Evolutionary conservation across 2,888 invertebrate species (phyloP).

Genomic region (Eristalinus sepulchralis): DNA sequence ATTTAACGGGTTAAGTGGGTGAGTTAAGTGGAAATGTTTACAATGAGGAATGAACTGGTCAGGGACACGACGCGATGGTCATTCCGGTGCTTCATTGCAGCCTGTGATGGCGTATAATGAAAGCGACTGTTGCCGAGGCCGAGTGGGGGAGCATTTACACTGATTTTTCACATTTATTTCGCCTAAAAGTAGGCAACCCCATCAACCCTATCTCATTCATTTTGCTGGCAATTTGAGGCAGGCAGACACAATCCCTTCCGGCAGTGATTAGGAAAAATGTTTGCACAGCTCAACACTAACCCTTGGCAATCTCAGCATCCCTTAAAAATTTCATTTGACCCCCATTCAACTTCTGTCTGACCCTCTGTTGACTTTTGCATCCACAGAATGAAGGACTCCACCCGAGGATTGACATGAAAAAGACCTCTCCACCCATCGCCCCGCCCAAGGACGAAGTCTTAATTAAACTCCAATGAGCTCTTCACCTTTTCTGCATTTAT

Average conservation of each 20-base stretch:
- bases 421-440: background rate
- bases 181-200: background rate
- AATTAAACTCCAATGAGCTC: background rate
- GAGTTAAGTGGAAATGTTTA: background rate
- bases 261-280: background rate
- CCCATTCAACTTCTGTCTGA: background rate
- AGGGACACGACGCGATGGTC: background rate
- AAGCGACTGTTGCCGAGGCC: too few species aligned
- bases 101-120: background rate
- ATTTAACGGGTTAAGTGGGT: slow-evolving; percentile 8
- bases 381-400: background rate
- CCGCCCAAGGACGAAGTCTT: background rate
- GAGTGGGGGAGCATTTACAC: background rate
- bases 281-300: background rate
- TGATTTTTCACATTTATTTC: background rate
- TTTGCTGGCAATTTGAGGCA: too few species aligned
- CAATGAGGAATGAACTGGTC: background rate
- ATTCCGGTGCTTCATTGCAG: background rate
- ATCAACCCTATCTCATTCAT: too few species aligned
- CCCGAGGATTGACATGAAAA: background rate
- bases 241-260: too few species aligned
- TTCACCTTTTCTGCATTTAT: background rate
- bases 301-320: background rate
- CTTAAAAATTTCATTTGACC: background rate
- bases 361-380: background rate